Evolutionary conservation across 2,113 vertebrate genomes (phyloP), one percentile per base, ranked within the genome.

Genomic region (Urocynchramus pylzowi): DNA sequence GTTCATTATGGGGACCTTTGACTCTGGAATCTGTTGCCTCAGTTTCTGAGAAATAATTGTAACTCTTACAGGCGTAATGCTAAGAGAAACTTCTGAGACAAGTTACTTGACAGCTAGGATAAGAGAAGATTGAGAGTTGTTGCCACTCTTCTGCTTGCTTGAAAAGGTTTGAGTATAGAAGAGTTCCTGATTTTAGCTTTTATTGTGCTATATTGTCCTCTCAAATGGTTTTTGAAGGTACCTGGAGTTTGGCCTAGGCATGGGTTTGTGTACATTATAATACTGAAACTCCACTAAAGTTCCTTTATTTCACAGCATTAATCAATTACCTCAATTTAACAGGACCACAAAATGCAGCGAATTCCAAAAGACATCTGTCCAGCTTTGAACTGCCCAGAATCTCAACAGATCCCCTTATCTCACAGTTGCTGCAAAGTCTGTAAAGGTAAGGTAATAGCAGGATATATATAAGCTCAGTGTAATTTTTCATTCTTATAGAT

Each of bases 391-490:
- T 99, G 99, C 93, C 98, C 98, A 3, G 98, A 99, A 85, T 98
- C 99, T 13, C 98, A 99, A 49, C 99, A 99, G 98, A 98, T 99
- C 63, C 97, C 98, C 41, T 95, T 99, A 94, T 98, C 97, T 89
- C 98, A 99, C 97, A 98, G 99, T 94, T 99, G 99, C 98, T 99
- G 99, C 97, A 99, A 98, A 98, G 98, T 99, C 86, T 99, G 99
- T 98, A 99, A 98, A 99, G 99, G 99, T 99, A 98, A 91, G 91
- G 41, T 31, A 90, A 87, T 37, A 82, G 33, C 42, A 27, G 57
- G 33, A 21, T 60, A 16, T 75, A 18, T 44, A 49, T 39, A 37
- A 64, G 5, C 9, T 90, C 28, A n/a, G 24, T 81, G 41, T 59
- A 56, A n/a, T 73, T 71, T 81, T 35, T 37, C 22, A n/a, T 85